Percentiles rank a stretch among this genome's conserved stretches.
These are phyloP conservation scores for Melanocharis versteri DNA, from an alignment of 2,113 vertebrate species.

Conservation along the genomic window DNA sequence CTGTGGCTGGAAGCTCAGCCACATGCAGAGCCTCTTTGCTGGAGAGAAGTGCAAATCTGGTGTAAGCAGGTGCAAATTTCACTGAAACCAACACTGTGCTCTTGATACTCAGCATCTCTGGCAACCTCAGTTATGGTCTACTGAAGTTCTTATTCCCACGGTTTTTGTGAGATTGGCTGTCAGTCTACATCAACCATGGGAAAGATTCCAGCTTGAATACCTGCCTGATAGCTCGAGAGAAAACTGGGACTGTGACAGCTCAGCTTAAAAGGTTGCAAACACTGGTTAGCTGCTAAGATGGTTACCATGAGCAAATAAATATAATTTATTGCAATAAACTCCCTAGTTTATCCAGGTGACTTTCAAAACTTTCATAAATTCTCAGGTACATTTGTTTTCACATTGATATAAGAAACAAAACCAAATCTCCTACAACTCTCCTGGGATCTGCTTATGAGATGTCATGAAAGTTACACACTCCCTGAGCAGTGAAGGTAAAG, in stretches of 20 bases:
- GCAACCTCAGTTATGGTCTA: not conserved
- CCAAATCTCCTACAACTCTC: not conserved
- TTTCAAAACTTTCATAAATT: conserved; percentile 9
- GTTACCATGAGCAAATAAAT: not conserved
- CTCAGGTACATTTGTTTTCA: not conserved
- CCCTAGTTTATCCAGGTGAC: not conserved
- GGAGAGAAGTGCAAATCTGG: conserved; percentile 19
- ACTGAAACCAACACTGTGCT: not conserved
- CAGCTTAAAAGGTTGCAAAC: not conserved
- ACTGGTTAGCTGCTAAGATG: not conserved
- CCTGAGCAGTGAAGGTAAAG: not conserved
- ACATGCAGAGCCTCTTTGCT: not conserved
- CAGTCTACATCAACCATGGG: not conserved
- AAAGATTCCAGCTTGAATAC: not conserved
- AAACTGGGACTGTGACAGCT: not conserved
- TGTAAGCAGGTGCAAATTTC: conserved; percentile 39
- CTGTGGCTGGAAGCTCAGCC: not conserved
- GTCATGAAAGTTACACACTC: conserved; percentile 18
- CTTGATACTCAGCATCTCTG: not conserved
- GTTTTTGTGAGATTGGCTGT: not conserved
- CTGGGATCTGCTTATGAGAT: not conserved
- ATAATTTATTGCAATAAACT: not conserved
- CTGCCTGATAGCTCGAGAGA: not conserved
- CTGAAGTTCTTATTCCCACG: not conserved
- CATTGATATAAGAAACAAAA: conserved; percentile 4